Evolutionary conservation across 2,113 vertebrate genomes (phyloP), one percentile per base, ranked within the genome.

Genomic region (Bungarus multicinctus): DNA sequence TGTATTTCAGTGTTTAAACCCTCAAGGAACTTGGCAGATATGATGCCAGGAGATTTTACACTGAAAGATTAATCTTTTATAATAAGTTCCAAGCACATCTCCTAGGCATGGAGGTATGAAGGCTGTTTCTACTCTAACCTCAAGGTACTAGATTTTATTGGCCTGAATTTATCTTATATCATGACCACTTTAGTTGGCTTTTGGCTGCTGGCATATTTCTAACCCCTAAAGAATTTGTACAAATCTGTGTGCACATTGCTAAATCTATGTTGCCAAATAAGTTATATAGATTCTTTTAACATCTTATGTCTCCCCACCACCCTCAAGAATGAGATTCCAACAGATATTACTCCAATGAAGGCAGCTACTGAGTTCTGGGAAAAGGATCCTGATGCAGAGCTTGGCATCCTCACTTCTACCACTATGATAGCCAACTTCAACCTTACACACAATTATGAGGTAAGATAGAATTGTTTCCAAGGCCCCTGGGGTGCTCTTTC

Each of bases 331-430:
- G 93, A 95, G 58, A 69, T 52, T 87, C 58, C 22, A 53, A 64
- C 27, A 14, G 89, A 27, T 43, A 69, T 53, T 20, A 96, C 91
- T 45, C 90, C 95, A 4, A 94, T 94, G 8, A 55, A 27, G 87
- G 94, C 88, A 92, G 88, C 95, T 47, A 95, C 96, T 2, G 89
- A 91, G 25, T 18, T 95, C 11, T 93, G 97, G 85, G 93, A 87
- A 30, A 91, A 93, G 10, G 92, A 96, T 87, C 23, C 87, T 2
- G 5, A 74, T 55, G 47, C 23, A 10, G 47, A 3, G 22, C 52
- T 27, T 85, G 81, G 47, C 60, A 81, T 12, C 4, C n/a, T 87
- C 27, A 54, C 47, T 27, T 16, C 60, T 8, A 39, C 89, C n/a
- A 93, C 55, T 0, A 93, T 90, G 30, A 58, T 89, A 43, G 55